Conservation (phyloP, 35 echinoderm and acorn worm species). For the Ophioderma brevispina region DNA sequence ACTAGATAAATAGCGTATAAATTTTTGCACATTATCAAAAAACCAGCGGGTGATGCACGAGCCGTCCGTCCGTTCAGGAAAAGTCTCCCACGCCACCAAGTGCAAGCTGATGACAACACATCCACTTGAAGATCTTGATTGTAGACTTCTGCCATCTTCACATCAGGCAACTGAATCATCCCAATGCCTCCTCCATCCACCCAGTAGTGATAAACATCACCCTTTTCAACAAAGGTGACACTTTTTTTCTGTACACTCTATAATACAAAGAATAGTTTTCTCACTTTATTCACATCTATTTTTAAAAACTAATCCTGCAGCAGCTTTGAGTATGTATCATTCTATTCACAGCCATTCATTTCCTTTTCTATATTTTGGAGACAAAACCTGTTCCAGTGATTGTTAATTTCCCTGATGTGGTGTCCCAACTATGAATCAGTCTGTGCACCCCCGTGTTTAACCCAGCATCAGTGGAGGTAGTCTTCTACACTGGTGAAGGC, state of each 20-base stretch:
- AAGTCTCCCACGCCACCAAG: no score
- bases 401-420: background rate
- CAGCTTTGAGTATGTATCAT: background rate
- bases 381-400: background rate
- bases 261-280: background rate
- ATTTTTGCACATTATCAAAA: no score
- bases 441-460: slow-evolving; percentile 7
- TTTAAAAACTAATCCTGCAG: slow-evolving; percentile 14
- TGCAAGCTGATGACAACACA: no score
- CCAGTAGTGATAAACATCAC: background rate
- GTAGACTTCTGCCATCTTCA: no score
- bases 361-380: no score
- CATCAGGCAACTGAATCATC: no score
- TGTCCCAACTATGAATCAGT: background rate
- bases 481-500: slow-evolving; percentile 94
- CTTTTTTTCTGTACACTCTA: background rate
- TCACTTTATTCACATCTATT: background rate
- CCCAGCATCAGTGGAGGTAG: slow-evolving; percentile 61
- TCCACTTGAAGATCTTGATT: no score
- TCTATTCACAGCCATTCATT: background rate
- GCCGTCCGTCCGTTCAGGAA: no score
- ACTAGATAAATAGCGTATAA: no score
- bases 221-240: slow-evolving; percentile 1
- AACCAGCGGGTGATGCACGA: no score
- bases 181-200: no score